Evolutionary conservation across 2,888 invertebrate genomes (phyloP).

Genomic region (Volucella bombylans): DNA sequence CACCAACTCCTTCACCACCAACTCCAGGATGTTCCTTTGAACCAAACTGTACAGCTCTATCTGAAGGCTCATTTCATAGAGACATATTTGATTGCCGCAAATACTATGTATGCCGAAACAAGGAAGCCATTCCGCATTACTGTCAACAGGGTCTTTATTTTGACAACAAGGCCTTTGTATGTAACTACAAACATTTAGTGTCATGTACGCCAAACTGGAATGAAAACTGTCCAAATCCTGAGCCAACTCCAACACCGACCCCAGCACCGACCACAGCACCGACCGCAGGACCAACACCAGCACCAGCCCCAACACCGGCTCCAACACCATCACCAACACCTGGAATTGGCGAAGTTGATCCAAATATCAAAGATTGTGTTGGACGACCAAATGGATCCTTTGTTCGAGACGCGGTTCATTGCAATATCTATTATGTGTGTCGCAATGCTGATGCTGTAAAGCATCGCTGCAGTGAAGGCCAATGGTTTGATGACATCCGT

Average conservation of each 20-base stretch:
- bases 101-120: slow-evolving; percentile 34
- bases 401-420: slow-evolving; percentile 28
- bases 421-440: slow-evolving; percentile 63
- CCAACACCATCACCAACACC: not conserved
- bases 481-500: slow-evolving; percentile 63
- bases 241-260: not conserved
- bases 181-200: slow-evolving; percentile 15
- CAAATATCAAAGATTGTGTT: slow-evolving; percentile 28
- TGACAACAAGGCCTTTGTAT: slow-evolving; percentile 6
- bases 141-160: slow-evolving; percentile 28
- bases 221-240: not conserved
- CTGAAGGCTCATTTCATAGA: too few relatives aligned
- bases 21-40: not conserved
- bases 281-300: not conserved
- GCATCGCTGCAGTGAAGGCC: slow-evolving; percentile 40
- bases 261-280: not conserved
- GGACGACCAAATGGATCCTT: slow-evolving; percentile 38
- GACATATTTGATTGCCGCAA: slow-evolving; percentile 31
- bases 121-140: not conserved
- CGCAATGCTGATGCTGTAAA: slow-evolving; percentile 40
- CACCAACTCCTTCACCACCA: slow-evolving; percentile 5
- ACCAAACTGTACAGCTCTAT: too few relatives aligned
- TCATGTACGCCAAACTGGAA: slow-evolving; percentile 6
- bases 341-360: slow-evolving; percentile 19
- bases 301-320: not conserved